Base-by-base conservation (phyloP, 2,797 vertebrate genomes). In the Syngnathus acus region DNA sequence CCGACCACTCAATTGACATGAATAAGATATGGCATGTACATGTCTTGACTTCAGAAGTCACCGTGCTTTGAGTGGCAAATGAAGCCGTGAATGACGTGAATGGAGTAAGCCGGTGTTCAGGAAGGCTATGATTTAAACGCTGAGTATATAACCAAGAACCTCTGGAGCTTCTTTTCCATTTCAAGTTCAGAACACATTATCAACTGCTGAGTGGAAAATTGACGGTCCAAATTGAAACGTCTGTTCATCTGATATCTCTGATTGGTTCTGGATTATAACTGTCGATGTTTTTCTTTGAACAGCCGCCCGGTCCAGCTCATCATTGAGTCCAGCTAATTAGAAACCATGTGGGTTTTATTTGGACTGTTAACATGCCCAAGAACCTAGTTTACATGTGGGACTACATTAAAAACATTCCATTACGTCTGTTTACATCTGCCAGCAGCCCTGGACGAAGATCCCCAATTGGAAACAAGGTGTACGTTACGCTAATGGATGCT, bases 11-110 rank as follows among this genome's bases (percentile, higher is more conserved):
- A 67, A 67, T 72, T 65, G 58, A 68, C 73, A 85, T 90, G 73
- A 88, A 90, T 90, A 86, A 89, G 84, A 85, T 76, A 89, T 82
- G 65, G 54, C 64, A 42, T 6, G 0, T 9, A 65, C 45, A 47
- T 38, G 43, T 45, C 38, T 39, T 23, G 60, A 40, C 60, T 40
- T 11, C 40, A 14, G 40, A 13, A 21, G 40, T 40, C 21, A 13
- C n/a, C 13, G n/a, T 23, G 60, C 58, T n/a, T 42, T 37, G 40
- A 57, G 54, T 57, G 26, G 54, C 2, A 57, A 21, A 23, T 11
- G 53, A 17, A 37, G 26, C 3, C 40, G 9, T 60, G 32, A 19
- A 26, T 16, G 32, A 54, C 1, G 51, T 26, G 51, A 17, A 57
- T 21, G 19, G 17, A 62, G 7, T 62, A 1, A 16, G 23, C 13